Percentiles rank a stretch among this genome's conserved stretches.
Conservation (phyloP, 1,140 invertebrate genomes). For the Drosophila pachea region DNA sequence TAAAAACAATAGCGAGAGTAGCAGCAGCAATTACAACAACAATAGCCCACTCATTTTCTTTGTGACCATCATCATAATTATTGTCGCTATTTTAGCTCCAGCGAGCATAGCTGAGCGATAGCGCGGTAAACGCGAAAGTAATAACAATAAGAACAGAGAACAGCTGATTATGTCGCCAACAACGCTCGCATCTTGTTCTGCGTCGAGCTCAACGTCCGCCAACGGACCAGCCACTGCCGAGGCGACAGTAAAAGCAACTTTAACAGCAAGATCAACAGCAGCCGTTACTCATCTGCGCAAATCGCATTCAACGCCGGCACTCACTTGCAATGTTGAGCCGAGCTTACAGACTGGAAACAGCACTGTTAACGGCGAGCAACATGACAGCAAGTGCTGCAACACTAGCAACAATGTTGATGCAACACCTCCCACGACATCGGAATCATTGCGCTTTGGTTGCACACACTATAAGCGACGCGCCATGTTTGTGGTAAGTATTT, state of each 20-base stretch:
- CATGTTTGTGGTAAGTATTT: constrained; percentile 87
- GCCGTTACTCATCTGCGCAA: constrained; percentile 50
- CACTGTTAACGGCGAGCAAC: constrained; percentile 27
- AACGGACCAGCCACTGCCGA: constrained; percentile 3
- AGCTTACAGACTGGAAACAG: constrained; percentile 47
- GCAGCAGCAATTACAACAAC: constrained; percentile 23
- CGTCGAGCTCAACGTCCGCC: constrained; percentile 26
- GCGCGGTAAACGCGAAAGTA: constrained; percentile 23
- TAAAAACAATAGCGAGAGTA: constrained; percentile 44
- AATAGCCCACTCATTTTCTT: constrained; percentile 1
- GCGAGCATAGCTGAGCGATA: constrained; percentile 34
- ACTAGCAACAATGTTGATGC: constrained; percentile 30
- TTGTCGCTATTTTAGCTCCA: constrained; percentile 10
- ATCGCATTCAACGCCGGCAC: constrained; percentile 65
- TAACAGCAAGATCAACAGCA: not conserved
- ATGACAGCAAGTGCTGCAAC: constrained; percentile 44
- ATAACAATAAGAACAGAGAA: constrained; percentile 9
- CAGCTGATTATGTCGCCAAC: constrained; percentile 44
- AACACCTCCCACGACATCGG: constrained; percentile 48
- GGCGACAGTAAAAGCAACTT: not conserved
- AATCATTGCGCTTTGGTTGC: constrained; percentile 81
- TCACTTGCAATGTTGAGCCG: constrained; percentile 42
- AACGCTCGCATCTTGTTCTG: constrained; percentile 17
- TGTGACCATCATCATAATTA: constrained; percentile 14
- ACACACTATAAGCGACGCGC: constrained; percentile 89